phyloP scores from a whole-genome alignment of 2,113 vertebrate species.

The Clinocottus analis region DNA sequence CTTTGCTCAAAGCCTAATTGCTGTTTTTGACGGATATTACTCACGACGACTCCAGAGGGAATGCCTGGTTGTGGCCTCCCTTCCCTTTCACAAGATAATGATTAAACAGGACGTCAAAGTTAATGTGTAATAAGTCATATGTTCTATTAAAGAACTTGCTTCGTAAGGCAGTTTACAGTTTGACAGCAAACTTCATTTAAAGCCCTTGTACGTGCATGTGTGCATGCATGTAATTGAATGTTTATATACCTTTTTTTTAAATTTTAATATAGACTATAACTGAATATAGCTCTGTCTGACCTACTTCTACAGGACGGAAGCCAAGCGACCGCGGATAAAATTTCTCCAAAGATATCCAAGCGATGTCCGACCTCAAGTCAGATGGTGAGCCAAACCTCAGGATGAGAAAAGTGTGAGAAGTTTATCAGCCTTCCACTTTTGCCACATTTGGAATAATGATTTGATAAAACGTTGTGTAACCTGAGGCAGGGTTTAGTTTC shows the following conservation, averaged over 20 bases:
- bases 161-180: background rate
- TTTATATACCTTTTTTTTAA: background rate
- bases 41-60: background rate
- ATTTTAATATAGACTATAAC: slow-evolving; percentile 1
- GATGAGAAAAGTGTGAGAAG: background rate
- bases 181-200: background rate
- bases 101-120: slow-evolving; percentile 47
- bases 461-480: background rate
- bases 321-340: slow-evolving; percentile 61
- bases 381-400: slow-evolving; percentile 69
- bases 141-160: slow-evolving; percentile 5
- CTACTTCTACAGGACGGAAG: slow-evolving; percentile 71
- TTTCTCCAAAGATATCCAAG: slow-evolving; percentile 77
- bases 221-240: background rate
- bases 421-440: background rate
- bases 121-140: slow-evolving; percentile 41
- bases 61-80: background rate
- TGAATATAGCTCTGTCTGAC: slow-evolving; percentile 46
- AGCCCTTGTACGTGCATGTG: background rate
- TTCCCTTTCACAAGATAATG: slow-evolving; percentile 16
- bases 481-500: slow-evolving; percentile 4
- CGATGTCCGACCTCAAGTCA: slow-evolving; percentile 69
- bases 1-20: background rate
- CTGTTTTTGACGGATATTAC: background rate
- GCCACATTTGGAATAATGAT: background rate